phyloP scores from a whole-genome alignment of 2,113 vertebrate species.

The Chascanopsetta lugubris region DNA sequence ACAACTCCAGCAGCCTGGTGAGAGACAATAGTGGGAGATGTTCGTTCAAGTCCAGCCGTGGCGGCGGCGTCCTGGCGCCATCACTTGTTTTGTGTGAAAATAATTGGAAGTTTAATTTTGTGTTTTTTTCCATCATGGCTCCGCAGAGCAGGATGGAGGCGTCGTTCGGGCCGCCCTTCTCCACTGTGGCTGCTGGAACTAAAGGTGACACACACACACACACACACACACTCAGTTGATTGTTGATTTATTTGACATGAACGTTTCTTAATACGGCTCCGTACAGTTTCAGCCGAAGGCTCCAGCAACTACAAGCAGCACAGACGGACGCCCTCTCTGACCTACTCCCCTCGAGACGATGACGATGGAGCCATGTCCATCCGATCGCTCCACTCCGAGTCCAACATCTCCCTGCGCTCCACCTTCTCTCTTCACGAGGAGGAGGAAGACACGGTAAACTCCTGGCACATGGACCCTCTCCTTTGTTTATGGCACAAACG shows the following conservation, averaged over 20 bases:
- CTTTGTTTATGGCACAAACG: not conserved
- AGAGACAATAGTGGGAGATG: conserved; percentile 43
- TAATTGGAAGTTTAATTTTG: not conserved
- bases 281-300: conserved; percentile 83
- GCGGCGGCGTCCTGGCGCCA: too few species aligned
- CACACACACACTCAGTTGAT: too few species aligned
- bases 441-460: conserved; percentile 92
- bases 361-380: conserved; percentile 96
- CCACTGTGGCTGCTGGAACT: conserved; percentile 88
- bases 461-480: not conserved
- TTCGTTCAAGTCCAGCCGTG: not conserved
- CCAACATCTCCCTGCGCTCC: conserved; percentile 98
- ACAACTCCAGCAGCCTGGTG: conserved; percentile 82
- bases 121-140: not conserved
- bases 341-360: conserved; percentile 92
- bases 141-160: conserved; percentile 93
- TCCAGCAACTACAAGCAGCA: conserved; percentile 92
- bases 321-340: conserved; percentile 91
- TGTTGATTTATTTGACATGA: not conserved
- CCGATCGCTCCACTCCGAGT: conserved; percentile 95
- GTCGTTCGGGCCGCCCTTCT: conserved; percentile 91
- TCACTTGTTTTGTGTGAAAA: not conserved
- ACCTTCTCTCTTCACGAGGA: conserved; percentile 98
- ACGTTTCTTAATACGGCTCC: not conserved
- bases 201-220: conserved; percentile 90